Evolutionary conservation across 2,797 vertebrate species (phyloP).

Genomic region (Phalanger gymnotis): DNA sequence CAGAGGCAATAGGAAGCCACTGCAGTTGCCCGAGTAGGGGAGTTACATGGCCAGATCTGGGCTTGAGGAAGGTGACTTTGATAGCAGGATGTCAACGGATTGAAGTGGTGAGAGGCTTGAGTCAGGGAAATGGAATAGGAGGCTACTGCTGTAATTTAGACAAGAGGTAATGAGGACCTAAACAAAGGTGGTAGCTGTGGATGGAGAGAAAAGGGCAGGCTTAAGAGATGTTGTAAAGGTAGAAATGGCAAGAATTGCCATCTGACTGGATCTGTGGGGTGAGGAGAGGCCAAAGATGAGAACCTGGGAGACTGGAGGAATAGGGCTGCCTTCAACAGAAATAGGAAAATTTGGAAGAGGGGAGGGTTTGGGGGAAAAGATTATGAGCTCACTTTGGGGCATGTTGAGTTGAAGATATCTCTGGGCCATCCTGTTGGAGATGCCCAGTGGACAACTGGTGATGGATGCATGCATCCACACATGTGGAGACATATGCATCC

Average conservation of each 20-base stretch:
- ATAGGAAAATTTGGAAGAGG: neutral
- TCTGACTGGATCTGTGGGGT: neutral
- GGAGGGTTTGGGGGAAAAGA: neutral
- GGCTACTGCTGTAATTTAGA: neutral
- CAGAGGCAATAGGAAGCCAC: neutral
- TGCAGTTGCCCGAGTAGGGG: neutral
- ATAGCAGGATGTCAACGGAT: neutral
- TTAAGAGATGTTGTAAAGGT: neutral
- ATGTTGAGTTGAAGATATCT: no score
- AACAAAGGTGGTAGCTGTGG: neutral
- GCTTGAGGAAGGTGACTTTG: neutral
- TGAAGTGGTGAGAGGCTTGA: neutral
- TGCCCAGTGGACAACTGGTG: neutral
- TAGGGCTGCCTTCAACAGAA: no score
- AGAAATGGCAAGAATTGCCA: neutral
- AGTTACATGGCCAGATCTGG: neutral
- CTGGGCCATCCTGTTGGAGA: neutral
- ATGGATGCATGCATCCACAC: neutral
- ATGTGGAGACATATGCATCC: neutral
- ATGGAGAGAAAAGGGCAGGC: neutral
- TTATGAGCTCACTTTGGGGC: neutral
- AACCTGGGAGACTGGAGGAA: neutral
- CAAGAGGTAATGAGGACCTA: neutral
- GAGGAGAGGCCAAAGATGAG: neutral
- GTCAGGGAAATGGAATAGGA: neutral